phyloP scores from a whole-genome alignment of 2,113 vertebrate genomes.

The Orthonyx spaldingii region DNA sequence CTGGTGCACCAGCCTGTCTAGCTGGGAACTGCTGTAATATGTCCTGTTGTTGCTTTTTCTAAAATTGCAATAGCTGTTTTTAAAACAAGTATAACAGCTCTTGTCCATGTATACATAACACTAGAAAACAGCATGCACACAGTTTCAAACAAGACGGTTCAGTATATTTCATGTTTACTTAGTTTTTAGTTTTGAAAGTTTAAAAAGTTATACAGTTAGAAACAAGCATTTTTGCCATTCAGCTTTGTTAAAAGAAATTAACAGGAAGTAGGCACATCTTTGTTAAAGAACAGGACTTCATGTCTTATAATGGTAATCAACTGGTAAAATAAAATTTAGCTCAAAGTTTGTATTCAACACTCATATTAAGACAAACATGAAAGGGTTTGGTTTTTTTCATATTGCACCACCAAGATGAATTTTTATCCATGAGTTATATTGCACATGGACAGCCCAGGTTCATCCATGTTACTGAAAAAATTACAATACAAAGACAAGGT shows the following conservation, averaged over 20 bases:
- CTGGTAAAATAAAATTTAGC: slow-evolving; percentile 41
- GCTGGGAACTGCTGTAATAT: too few species aligned
- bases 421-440: slow-evolving; percentile 16
- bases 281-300: slow-evolving; percentile 29
- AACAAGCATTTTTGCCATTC: slow-evolving; percentile 45
- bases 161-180: slow-evolving; percentile 35
- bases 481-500: slow-evolving; percentile 28
- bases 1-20: too few species aligned
- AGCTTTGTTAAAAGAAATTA: slow-evolving; percentile 52
- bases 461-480: slow-evolving; percentile 10
- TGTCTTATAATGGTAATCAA: slow-evolving; percentile 52
- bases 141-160: not conserved
- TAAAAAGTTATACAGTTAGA: slow-evolving; percentile 42
- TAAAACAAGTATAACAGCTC: not conserved
- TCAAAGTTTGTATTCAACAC: slow-evolving; percentile 47
- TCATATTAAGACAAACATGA: slow-evolving; percentile 44
- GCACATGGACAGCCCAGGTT: not conserved
- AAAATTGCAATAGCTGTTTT: rapidly evolving
- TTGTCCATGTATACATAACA: not conserved
- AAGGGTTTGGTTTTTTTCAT: not conserved
- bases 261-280: slow-evolving; percentile 62
- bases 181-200: slow-evolving; percentile 33
- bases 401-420: slow-evolving; percentile 45
- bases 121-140: not conserved
- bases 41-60: not conserved